phyloP scores from a whole-genome alignment of 1,140 invertebrate genomes.

The Euglossa dilemma region DNA sequence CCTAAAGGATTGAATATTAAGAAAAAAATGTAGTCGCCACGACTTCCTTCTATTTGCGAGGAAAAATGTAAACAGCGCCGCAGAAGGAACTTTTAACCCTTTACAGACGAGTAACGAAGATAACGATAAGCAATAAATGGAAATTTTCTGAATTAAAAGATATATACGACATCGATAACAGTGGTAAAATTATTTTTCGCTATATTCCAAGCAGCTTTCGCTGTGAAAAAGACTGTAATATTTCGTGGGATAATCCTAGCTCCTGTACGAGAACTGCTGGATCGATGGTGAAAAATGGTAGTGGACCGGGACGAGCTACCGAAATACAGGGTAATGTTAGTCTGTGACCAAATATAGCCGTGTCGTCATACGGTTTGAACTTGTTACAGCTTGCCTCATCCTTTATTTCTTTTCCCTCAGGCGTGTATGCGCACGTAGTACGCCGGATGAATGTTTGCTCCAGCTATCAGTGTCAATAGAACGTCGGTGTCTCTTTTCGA shows the following conservation, averaged over 20 bases:
- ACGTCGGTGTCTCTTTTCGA: conserved; percentile 43
- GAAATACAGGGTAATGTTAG: background rate
- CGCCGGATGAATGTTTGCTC: conserved; percentile 47
- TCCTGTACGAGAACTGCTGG: background rate
- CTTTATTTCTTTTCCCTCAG: background rate
- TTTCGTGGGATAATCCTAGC: background rate
- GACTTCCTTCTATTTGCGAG: no score
- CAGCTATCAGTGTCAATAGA: conserved; percentile 63
- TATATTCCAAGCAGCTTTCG: no score
- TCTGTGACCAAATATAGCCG: conserved; percentile 55
- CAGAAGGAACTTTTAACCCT: no score
- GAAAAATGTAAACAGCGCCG: no score
- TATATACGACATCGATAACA: no score
- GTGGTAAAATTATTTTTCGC: no score
- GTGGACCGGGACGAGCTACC: background rate
- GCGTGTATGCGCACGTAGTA: background rate
- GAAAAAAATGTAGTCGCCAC: no score
- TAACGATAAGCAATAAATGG: no score
- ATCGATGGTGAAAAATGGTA: background rate
- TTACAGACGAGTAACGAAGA: no score
- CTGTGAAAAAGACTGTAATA: background rate
- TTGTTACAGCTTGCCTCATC: conserved; percentile 43
- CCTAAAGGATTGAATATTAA: no score
- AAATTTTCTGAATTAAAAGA: no score
- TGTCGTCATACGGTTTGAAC: conserved; percentile 62